Conservation (phyloP, 2,113 vertebrate genomes). For the Hippocampus comes region DNA sequence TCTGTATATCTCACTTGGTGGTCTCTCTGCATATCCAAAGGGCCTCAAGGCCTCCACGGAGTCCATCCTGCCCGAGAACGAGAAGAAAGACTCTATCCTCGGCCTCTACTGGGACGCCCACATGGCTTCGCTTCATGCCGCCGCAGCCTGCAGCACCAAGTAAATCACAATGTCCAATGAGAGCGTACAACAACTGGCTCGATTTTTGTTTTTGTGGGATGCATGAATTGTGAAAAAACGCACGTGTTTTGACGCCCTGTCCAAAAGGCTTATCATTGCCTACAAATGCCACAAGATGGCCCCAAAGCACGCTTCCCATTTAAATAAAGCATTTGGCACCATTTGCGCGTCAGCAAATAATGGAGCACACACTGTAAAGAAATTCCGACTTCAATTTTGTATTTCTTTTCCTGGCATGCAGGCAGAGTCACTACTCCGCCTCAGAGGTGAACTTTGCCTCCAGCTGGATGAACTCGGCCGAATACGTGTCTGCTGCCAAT, state of each 20-base stretch:
- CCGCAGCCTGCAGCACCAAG: constrained; percentile 48
- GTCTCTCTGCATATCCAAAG: constrained; percentile 41
- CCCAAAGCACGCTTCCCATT: too few relatives aligned
- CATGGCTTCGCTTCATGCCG: constrained; percentile 32
- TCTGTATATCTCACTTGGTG: background rate
- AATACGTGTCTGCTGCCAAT: constrained; percentile 49
- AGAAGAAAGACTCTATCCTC: constrained; percentile 63
- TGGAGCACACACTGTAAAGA: background rate
- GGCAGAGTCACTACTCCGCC: constrained; percentile 55
- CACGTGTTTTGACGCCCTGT: background rate
- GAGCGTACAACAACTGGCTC: too few relatives aligned
- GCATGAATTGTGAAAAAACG: too few relatives aligned
- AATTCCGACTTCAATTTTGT: background rate
- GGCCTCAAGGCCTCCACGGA: constrained; percentile 39
- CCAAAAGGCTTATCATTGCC: too few relatives aligned
- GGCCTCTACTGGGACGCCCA: constrained; percentile 59
- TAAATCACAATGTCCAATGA: constrained; percentile 18
- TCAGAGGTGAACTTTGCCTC: constrained; percentile 45
- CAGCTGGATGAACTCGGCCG: constrained; percentile 53
- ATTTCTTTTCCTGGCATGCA: constrained; percentile 17
- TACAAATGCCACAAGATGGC: too few relatives aligned
- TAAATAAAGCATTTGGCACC: too few relatives aligned
- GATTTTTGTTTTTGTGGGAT: too few relatives aligned
- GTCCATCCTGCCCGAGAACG: constrained; percentile 34
- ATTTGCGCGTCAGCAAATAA: too few relatives aligned